These are phyloP conservation scores for Nothocercus julius DNA, from an alignment of 2,113 vertebrate genomes.

Conservation along the genomic window DNA sequence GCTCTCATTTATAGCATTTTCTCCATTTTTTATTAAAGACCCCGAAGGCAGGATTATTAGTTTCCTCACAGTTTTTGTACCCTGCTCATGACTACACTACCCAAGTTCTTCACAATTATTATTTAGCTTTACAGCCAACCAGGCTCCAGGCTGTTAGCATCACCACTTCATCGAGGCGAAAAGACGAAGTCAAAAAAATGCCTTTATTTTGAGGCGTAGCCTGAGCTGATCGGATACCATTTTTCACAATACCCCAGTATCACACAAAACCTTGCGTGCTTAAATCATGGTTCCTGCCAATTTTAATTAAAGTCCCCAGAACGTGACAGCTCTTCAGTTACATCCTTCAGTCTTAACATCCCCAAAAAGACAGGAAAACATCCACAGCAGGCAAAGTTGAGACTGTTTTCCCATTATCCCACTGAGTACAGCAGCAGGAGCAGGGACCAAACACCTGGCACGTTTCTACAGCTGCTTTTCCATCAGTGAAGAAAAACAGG, in stretches of 20 bases:
- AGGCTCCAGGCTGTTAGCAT: not conserved
- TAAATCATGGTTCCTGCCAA: not conserved
- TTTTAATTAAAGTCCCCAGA: not conserved
- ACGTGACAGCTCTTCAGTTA: not conserved
- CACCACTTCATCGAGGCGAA: not conserved
- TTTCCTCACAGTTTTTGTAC: not conserved
- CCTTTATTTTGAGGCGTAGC: not conserved
- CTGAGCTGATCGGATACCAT: not conserved
- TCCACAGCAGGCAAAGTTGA: not conserved
- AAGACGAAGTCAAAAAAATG: not conserved
- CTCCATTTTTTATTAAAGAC: not conserved
- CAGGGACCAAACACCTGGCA: not conserved
- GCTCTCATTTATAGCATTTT: not conserved
- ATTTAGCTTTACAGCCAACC: not conserved
- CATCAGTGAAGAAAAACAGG: not conserved
- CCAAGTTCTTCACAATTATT: not conserved
- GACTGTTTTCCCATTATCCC: not conserved
- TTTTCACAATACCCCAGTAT: not conserved
- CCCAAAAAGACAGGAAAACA: not conserved
- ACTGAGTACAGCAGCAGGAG: not conserved
- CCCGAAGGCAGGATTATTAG: not conserved
- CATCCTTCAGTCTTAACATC: not conserved
- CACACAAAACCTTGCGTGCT: not conserved
- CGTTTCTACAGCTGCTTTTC: not conserved
- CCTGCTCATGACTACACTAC: not conserved